Base-by-base conservation (phyloP, 2,113 vertebrate genomes). In the Platanista minor region DNA sequence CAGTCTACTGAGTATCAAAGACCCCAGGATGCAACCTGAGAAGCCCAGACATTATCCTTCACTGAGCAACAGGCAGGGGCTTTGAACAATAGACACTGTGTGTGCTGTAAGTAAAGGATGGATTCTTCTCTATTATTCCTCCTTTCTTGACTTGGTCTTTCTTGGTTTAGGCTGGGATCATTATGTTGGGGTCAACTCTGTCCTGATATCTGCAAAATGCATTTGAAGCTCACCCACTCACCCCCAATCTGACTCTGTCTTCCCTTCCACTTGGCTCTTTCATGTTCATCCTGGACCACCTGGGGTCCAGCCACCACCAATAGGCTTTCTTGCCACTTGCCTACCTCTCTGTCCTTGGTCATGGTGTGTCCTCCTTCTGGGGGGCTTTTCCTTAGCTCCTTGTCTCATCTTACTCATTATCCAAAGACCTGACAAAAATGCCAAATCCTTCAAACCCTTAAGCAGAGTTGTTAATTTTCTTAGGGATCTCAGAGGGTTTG, bases 221-320 rank as follows among this genome's bases (percentile, higher is more conserved):
- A 1, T 36, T 43, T 31, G 39, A 27, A 59, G 3, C 8, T 72
- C 15, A 23, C 0, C 5, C 13, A 54, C 6, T 1, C 6, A 7
- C 0, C 4, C 1, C 3, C 23, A 31, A 4, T 8, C 23, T 39
- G 33, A 23, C 12, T 39, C 36, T 6, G 0, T 33, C 2, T 43
- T 20, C 4, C 41, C n/a, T 87, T 59, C 61, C 10, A 7, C 13
- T 1, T 6, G 17, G 4, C 41, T 41, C 10, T 46, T 39, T n/a
- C 25, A 1, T 8, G 23, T 52, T 4, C 5, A 3, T 14, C 13
- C 11, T 11, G 18, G n/a, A 41, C 4, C 1, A 4, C 29, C 8
- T 46, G 74, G 18, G 69, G 25, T 49, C 8, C 29, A 5, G 43
- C 6, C 17, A 21, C 27, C 13, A 7, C 36, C 33, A 43, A 23